Conservation (phyloP, 2,113 vertebrate genomes). For the Menidia beryllina region DNA sequence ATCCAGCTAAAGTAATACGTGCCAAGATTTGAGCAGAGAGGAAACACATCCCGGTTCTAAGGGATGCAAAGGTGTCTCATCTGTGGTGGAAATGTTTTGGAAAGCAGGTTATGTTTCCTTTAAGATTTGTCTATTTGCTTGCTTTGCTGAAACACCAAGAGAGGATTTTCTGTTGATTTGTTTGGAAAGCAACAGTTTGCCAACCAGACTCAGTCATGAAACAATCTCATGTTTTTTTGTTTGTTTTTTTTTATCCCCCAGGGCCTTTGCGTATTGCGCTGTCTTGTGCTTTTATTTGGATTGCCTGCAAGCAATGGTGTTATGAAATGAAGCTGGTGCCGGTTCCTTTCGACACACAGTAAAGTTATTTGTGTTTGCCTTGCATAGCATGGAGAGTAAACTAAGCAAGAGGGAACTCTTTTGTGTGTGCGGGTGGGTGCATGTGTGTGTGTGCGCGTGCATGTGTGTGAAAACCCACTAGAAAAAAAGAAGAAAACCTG, state of each 20-base stretch:
- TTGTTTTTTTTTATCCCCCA: slow-evolving; percentile 18
- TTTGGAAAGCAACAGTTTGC: slow-evolving; percentile 35
- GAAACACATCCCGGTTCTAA: background rate
- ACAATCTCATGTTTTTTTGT: slow-evolving; percentile 12
- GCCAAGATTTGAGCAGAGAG: background rate
- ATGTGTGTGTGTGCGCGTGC: too few species aligned
- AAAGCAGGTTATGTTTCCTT: slow-evolving; percentile 33
- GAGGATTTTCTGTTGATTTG: slow-evolving; percentile 8
- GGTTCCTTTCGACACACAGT: slow-evolving; percentile 19
- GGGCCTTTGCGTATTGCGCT: slow-evolving; percentile 33
- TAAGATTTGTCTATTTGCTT: background rate
- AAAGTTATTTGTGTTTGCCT: background rate
- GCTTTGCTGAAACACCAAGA: slow-evolving; percentile 12
- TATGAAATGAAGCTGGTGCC: slow-evolving; percentile 41
- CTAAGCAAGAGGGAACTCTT: slow-evolving; percentile 20
- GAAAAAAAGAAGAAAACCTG: background rate
- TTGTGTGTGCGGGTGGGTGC: too few species aligned
- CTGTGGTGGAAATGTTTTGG: background rate
- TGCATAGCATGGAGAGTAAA: background rate
- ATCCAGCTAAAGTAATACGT: background rate
- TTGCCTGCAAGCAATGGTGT: slow-evolving; percentile 36
- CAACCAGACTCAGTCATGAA: slow-evolving; percentile 21
- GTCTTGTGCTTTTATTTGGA: slow-evolving; percentile 36
- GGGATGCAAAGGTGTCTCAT: slow-evolving; percentile 2
- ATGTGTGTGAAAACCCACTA: too few species aligned